A percentile compares a stretch with the other conserved stretches of the same genome.
Evolutionary conservation across 2,113 vertebrate species (phyloP).

Genomic region (Actinemys pallida): DNA sequence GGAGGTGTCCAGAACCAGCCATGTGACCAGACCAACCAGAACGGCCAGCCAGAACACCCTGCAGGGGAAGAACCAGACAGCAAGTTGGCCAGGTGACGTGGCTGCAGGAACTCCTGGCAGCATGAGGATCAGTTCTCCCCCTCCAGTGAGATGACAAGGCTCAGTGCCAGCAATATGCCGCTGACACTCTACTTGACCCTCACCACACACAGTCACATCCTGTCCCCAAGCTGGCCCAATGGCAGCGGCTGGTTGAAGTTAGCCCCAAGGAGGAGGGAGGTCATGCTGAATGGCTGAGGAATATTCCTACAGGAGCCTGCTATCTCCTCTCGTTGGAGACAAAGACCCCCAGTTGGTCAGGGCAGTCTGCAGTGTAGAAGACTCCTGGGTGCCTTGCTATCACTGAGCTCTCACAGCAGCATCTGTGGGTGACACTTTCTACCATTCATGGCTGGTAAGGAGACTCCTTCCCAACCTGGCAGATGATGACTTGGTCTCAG

Average conservation of each 20-base stretch:
- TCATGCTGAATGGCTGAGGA: background rate
- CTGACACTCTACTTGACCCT: background rate
- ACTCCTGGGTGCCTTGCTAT: too few relatives aligned
- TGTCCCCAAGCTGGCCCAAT: background rate
- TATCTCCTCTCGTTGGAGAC: background rate
- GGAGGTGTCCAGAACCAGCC: constrained; percentile 87
- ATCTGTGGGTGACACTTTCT: too few relatives aligned
- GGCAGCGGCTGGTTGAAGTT: background rate
- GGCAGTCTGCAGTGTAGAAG: too few relatives aligned
- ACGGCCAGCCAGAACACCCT: constrained; percentile 84
- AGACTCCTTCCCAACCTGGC: too few relatives aligned
- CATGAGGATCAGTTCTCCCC: background rate
- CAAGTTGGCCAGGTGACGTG: background rate
- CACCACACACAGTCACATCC: background rate
- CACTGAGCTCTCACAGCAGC: too few relatives aligned
- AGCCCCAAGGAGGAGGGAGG: background rate
- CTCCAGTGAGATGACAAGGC: background rate
- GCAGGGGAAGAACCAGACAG: constrained; percentile 17
- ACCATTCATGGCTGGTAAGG: too few relatives aligned
- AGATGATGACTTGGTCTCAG: too few relatives aligned
- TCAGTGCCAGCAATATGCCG: background rate
- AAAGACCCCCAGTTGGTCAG: too few relatives aligned
- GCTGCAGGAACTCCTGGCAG: background rate
- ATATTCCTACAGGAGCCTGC: background rate
- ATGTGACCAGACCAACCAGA: constrained; percentile 81